These are phyloP conservation scores for Lysandra bellargus DNA, from an alignment of 2,888 invertebrate species.

Conservation along the genomic window DNA sequence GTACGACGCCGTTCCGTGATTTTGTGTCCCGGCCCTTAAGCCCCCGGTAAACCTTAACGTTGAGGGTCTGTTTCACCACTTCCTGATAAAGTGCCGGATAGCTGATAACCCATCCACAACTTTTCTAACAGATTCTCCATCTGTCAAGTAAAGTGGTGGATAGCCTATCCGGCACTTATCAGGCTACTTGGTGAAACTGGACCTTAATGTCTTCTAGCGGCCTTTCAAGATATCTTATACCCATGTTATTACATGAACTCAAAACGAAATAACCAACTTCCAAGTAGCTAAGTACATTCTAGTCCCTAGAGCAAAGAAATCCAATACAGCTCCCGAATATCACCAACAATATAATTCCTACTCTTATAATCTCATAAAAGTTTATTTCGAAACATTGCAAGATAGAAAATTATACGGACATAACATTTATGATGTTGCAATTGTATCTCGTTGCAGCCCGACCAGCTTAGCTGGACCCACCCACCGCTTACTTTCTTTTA, in stretches of 20 bases:
- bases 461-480: not conserved
- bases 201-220: too few species aligned
- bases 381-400: constrained; percentile 26
- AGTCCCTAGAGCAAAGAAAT: not conserved
- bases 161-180: too few species aligned
- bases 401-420: constrained; percentile 20
- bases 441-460: constrained; percentile 14
- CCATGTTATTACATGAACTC: not conserved
- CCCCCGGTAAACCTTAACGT: too few species aligned
- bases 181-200: too few species aligned
- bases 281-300: not conserved
- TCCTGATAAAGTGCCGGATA: too few species aligned
- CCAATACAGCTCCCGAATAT: not conserved
- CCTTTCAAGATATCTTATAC: too few species aligned
- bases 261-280: not conserved
- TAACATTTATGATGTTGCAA: constrained; percentile 27
- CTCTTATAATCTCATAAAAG: constrained; percentile 24
- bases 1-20: too few species aligned
- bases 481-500: not conserved
- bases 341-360: constrained; percentile 2
- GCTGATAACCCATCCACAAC: too few species aligned
- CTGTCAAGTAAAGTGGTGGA: too few species aligned
- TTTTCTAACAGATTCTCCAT: too few species aligned
- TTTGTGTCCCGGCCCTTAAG: too few species aligned
- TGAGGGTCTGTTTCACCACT: too few species aligned